Percentiles rank a stretch among this genome's conserved stretches.
phyloP scores from a whole-genome alignment of 2,797 vertebrate species.

The Eulemur mongoz region DNA sequence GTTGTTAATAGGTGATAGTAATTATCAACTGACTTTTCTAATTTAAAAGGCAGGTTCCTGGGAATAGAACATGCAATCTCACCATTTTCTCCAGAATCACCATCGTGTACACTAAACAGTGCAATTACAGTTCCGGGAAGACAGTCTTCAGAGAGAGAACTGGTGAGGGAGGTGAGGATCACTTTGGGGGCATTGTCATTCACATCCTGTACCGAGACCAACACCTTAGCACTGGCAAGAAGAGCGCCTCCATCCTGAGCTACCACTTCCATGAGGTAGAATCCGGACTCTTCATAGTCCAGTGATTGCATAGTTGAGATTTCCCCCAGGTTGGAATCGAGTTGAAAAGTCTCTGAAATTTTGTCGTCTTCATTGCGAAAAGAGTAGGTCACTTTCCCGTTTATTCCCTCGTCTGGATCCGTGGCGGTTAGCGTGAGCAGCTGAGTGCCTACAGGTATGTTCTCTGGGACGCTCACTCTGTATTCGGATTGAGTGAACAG shows the following conservation, averaged over 20 bases:
- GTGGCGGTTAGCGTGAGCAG: constrained; percentile 84
- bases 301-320: constrained; percentile 80
- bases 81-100: constrained; percentile 85
- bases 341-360: constrained; percentile 82
- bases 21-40: constrained; percentile 86
- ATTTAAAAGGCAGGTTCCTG: constrained; percentile 84
- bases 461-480: constrained; percentile 84
- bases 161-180: constrained; percentile 75
- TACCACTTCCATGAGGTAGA: constrained; percentile 84
- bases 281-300: constrained; percentile 85
- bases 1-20: constrained; percentile 89
- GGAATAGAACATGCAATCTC: constrained; percentile 85
- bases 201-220: constrained; percentile 84
- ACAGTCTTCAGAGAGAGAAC: constrained; percentile 82
- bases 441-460: constrained; percentile 76
- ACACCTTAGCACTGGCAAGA: constrained; percentile 83
- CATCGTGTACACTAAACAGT: constrained; percentile 86
- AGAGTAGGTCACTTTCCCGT: constrained; percentile 83
- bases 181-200: constrained; percentile 87
- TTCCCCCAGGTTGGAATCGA: constrained; percentile 83
- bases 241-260: constrained; percentile 87
- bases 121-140: constrained; percentile 83
- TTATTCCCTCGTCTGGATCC: constrained; percentile 85
- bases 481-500: constrained; percentile 86
- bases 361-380: constrained; percentile 82